Evolutionary conservation across 2,888 invertebrate genomes (phyloP), one percentile per base, ranked within the genome.

Genomic region (Hyposoter dolosus): DNA sequence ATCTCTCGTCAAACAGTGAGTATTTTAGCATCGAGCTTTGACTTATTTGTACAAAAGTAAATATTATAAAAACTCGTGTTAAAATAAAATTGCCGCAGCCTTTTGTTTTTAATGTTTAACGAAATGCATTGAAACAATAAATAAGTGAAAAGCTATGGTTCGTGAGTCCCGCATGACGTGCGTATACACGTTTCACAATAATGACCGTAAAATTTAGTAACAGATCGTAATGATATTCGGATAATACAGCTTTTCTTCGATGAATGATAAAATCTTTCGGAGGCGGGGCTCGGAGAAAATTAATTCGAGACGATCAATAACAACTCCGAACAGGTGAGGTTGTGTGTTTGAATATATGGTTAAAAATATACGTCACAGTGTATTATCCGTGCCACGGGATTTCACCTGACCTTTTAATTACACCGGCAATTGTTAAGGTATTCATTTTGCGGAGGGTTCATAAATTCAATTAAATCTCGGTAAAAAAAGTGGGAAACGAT

Each of bases 211-310:
- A 5, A 65, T 28, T 23, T 32, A 10, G 6, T 50, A n/a, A n/a
- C 19, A n/a, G 50, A 19, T 53, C n/a, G 50, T 53, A 19, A n/a
- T 53, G n/a, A 53, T 53, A 53, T 53, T n/a, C 50, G n/a, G n/a
- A 53, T 7, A 0, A 28, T 28, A 23, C 28, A 28, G 60, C 10
- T 15, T 66, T 40, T 45, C 19, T 23, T 68, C 43, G 60, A 60
- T 28, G 23, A 68, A 43, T 45, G 68, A 88, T 84, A 75, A 85
- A 84, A 88, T 88, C 87, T 90, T 28, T 63, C 23, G 10, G 65
- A 9, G n/a, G 40, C 2, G 15, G 43, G 15, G n/a, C 40, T 68
- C 9, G 65, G 68, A n/a, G 10, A 9, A 68, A 68, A 43, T 68
- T 68, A 19, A 68, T 68, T 68, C 43, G n/a, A 7, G 43, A 68